Base-by-base conservation (phyloP, 2,113 vertebrate species). In the Podocnemis expansa region DNA sequence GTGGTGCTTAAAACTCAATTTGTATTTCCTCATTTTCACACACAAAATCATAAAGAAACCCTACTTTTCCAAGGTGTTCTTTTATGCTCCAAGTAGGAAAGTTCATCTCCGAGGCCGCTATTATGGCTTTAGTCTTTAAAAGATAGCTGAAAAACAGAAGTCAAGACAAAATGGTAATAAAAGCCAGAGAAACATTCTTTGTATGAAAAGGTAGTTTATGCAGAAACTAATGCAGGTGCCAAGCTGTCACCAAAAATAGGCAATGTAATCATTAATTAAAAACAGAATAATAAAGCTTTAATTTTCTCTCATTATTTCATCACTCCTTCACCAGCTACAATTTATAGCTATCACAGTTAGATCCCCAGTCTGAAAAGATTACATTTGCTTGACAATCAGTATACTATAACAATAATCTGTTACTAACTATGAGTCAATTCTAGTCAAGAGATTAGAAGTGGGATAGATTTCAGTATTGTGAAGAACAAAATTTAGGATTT, bases 81-180 rank as follows among this genome's bases (percentile, higher is more conserved):
- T 92, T 67, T 51, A 96, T 91, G 87, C 95, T 95, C 92, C 97
- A 43, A 54, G 90, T 29, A 89, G 98, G 96, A 97, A 99, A 99
- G 67, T 93, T 89, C 87, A 99, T 58, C 31, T 97, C 93, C 54
- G 98, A 98, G 14, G 98, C 98, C 93, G 97, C 98, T 90, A 98
- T 87, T 89, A 98, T 81, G 0, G 80, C 96, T 88, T 98, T 95
- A 34, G 92, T 98, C 97, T 97, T 93, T 85, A 99, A 97, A 81
- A 98, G 31, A 76, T 99, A 99, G 95, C 99, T 99, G 94, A 49
- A 97, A 97, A 94, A 96, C 80, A 97, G 95, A 29, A 91, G 22
- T 91, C 0, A 47, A 13, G 85, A 86, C 45, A 89, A 86, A 38
- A 91, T 73, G 89, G 45, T 90, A 45, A 84, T 78, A 79, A 75